Evolutionary conservation across 2,888 invertebrate genomes (phyloP), one percentile per base, ranked within the genome.

Genomic region (Heliconius cydno): DNA sequence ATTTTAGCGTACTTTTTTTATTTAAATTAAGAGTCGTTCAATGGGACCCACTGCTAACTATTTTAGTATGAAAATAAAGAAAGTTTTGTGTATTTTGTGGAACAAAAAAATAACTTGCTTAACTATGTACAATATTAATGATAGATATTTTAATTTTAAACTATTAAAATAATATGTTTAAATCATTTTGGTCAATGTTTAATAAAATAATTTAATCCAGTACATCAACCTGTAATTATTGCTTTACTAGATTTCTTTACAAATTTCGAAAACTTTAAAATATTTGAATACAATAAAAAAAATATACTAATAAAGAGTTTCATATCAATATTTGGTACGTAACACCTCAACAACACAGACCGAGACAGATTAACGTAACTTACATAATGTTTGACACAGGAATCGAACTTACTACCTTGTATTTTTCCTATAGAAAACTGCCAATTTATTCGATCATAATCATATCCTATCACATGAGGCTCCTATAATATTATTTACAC

Each of bases 401-500:
- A 5, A 38, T 60, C 34, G 34, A 60, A 73, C 38, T 60, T 38
- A 7, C 30, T 10, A 38, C 13, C 25, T 15, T 25, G 3, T 41
- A 68, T 70, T 25, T 70, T 46, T 28, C 57, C 28, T 34, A 46
- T 19, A 73, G 38, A 68, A 65, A 60, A 25, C 38, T 65, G 74
- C 38, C 74, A 34, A 25, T 25, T 28, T 46, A 41, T 41, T 25
- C 15, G 73, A 74, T 68, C 25, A 73, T 72, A 63, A 76, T 34
- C 25, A 68, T 77, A 78, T 79, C 74, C 79, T 78, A 73, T 60
- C 38, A 79, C 46, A 74, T 78, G 82, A 81, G 80, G 80, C 81
- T 80, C 83, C 76, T 81, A 80, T 81, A 68, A 79, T 80, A 82
- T 60, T 83, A 83, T 83, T 85, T 92, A 92, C 92, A 92, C 89